Percentiles rank a stretch among this genome's conserved stretches.
Conservation (phyloP, 2,797 vertebrate species). For the Tragopan temminckii region DNA sequence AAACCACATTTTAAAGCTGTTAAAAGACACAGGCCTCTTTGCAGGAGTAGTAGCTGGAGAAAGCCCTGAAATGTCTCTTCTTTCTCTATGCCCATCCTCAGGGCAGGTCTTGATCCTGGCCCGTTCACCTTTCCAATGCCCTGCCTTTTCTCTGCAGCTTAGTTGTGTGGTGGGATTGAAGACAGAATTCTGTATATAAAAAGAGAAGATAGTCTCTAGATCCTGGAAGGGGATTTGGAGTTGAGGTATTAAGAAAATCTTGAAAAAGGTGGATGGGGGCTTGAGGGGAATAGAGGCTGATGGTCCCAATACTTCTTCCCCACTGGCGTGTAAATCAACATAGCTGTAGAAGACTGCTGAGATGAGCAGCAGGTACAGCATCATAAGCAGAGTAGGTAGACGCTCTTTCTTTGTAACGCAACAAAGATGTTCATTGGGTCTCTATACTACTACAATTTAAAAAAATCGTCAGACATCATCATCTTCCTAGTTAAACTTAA, state of each 20-base stretch:
- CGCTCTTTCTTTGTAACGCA: background rate
- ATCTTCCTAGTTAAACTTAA: background rate
- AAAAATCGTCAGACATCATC: background rate
- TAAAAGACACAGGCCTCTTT: background rate
- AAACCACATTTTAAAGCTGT: background rate
- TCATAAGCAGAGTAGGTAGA: background rate
- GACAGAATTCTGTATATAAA: background rate
- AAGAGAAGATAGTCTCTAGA: background rate
- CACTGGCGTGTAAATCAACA: accelerated
- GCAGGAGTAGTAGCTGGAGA: background rate
- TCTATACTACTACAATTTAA: background rate
- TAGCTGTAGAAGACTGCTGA: background rate
- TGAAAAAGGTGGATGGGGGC: background rate
- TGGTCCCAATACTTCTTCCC: background rate
- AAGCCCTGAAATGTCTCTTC: background rate
- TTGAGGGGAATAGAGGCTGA: background rate
- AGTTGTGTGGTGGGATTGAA: background rate
- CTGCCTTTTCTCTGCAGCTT: background rate
- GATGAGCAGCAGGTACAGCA: background rate
- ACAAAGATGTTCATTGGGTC: background rate
- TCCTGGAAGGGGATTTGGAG: background rate
- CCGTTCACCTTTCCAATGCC: accelerated
- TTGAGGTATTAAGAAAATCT: background rate
- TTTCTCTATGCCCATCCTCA: background rate
- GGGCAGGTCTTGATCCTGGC: background rate